These are phyloP conservation scores for Pocillopora verrucosa DNA, from an alignment of 64 coral and sea anemone genomes.

Conservation along the genomic window DNA sequence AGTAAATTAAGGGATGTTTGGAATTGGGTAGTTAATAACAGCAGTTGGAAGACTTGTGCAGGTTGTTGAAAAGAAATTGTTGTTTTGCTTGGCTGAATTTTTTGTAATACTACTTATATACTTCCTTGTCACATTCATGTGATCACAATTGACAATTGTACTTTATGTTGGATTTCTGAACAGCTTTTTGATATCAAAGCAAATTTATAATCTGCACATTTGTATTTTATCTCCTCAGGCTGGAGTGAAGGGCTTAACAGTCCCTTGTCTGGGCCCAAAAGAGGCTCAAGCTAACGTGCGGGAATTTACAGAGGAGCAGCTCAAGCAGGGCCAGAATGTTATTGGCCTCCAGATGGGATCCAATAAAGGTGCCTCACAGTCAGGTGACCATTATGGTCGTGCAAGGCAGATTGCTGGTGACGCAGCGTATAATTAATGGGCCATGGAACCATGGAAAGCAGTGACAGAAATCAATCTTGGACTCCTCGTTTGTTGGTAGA, in stretches of 20 bases:
- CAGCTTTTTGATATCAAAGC: not conserved
- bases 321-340: constrained; percentile 49
- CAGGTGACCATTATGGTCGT: constrained; percentile 70
- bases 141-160: too few species aligned
- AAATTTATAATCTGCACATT: not conserved
- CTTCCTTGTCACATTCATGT: too few species aligned
- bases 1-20: too few species aligned
- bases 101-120: too few species aligned
- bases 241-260: constrained; percentile 41
- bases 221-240: constrained; percentile 2
- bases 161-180: too few species aligned
- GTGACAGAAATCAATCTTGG: not conserved
- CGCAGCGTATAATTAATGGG: constrained; percentile 24
- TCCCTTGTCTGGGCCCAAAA: constrained; percentile 66
- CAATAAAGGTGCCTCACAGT: constrained; percentile 57
- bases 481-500: not conserved
- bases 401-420: constrained; percentile 59
- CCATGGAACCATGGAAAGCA: not conserved
- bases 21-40: too few species aligned
- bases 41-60: too few species aligned
- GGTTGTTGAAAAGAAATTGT: too few species aligned
- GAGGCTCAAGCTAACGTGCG: constrained; percentile 59
- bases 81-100: too few species aligned
- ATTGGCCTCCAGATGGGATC: constrained; percentile 53
- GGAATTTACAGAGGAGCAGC: constrained; percentile 65